Conservation (phyloP, 2,888 invertebrate genomes). For the Drosophila yooni region DNA sequence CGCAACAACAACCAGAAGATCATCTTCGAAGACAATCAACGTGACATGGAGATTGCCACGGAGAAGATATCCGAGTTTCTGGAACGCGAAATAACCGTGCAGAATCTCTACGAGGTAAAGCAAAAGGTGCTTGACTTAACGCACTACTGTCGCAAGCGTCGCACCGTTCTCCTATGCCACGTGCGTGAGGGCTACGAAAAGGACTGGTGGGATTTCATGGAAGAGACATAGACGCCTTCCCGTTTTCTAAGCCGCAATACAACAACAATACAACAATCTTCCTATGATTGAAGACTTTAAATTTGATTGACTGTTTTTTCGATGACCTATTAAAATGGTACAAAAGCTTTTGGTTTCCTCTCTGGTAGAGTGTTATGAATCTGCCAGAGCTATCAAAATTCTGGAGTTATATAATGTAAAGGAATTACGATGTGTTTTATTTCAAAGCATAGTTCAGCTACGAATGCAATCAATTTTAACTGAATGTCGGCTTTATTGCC, state of each 20-base stretch:
- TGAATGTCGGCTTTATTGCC: not conserved
- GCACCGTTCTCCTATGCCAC: slow-evolving; percentile 97
- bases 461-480: slow-evolving; percentile 9
- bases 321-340: slow-evolving; percentile 37
- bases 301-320: slow-evolving; percentile 35
- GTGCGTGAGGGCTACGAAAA: slow-evolving; percentile 99
- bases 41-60: slow-evolving; percentile 98
- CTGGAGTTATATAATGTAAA: slow-evolving; percentile 45
- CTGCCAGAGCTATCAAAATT: slow-evolving; percentile 55
- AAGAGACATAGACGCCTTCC: slow-evolving; percentile 78
- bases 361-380: slow-evolving; percentile 30
- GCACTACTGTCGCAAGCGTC: slow-evolving; percentile 98
- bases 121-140: slow-evolving; percentile 97
- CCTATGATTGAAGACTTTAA: slow-evolving; percentile 53
- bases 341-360: slow-evolving; percentile 45
- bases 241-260: slow-evolving; percentile 3
- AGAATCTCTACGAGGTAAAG: slow-evolving; percentile 98
- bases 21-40: slow-evolving; percentile 99
- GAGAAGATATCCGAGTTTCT: slow-evolving; percentile 98
- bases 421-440: slow-evolving; percentile 36
- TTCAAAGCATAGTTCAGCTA: slow-evolving; percentile 13
- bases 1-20: slow-evolving; percentile 99
- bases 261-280: not conserved
- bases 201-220: slow-evolving; percentile 98
- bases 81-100: slow-evolving; percentile 98